phyloP scores from a whole-genome alignment of 2,797 vertebrate species.

The Stomatorhinus walkeri region DNA sequence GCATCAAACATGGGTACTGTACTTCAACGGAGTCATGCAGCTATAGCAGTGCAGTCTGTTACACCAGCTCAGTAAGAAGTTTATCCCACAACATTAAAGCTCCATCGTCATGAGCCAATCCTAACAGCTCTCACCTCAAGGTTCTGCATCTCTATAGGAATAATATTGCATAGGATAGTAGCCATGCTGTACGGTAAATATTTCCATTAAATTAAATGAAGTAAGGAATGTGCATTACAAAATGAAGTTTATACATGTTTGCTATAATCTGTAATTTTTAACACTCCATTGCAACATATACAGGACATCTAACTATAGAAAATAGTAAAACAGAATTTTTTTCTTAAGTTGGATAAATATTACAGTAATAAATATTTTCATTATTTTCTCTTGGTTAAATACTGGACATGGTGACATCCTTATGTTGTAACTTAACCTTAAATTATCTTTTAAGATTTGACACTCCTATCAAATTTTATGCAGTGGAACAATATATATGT shows the following conservation, averaged over 20 bases:
- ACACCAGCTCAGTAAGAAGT: slow-evolving; percentile 53
- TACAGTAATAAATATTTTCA: slow-evolving; percentile 40
- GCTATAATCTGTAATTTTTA: slow-evolving; percentile 43
- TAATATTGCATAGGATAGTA: slow-evolving; percentile 95
- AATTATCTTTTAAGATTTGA: slow-evolving; percentile 40
- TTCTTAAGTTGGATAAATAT: slow-evolving; percentile 48
- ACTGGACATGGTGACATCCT: slow-evolving; percentile 67
- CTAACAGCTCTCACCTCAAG: slow-evolving; percentile 45
- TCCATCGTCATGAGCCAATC: slow-evolving; percentile 61
- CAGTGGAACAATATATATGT: slow-evolving; percentile 59
- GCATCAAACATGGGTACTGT: slow-evolving; percentile 59
- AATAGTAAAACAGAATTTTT: slow-evolving; percentile 31
- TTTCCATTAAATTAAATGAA: slow-evolving; percentile 62
- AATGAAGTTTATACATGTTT: slow-evolving; percentile 56
- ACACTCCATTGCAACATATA: slow-evolving; percentile 87
- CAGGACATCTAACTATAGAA: slow-evolving; percentile 52
- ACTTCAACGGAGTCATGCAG: slow-evolving; percentile 79
- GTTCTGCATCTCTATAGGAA: slow-evolving; percentile 54
- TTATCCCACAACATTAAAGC: slow-evolving; percentile 75
- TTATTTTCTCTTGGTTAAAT: slow-evolving; percentile 42
- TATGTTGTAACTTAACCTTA: slow-evolving; percentile 46
- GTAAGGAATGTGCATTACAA: slow-evolving; percentile 51
- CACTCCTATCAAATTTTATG: slow-evolving; percentile 48
- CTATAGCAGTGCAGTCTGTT: slow-evolving; percentile 60
- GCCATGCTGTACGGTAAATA: slow-evolving; percentile 90